Conservation (phyloP, 2,797 vertebrate species). For the Loriculus beryllinus region DNA sequence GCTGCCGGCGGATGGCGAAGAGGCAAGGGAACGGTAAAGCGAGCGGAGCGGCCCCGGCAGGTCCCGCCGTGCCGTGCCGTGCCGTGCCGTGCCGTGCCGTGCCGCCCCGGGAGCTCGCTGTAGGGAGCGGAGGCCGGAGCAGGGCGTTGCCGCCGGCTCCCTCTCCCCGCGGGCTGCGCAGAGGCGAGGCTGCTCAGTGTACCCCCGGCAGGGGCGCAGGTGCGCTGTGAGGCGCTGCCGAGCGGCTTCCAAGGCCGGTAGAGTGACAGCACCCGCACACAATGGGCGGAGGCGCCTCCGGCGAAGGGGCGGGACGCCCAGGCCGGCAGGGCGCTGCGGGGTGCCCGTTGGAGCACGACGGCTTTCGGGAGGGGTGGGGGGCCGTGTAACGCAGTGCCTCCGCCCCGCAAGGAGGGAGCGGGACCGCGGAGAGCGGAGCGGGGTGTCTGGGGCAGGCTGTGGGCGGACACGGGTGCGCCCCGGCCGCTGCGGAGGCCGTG, state of each 20-base stretch:
- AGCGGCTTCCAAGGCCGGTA: accelerated
- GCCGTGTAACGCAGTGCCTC: neutral
- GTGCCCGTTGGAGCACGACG: neutral
- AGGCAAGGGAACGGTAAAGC: too few relatives aligned
- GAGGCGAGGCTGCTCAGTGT: neutral
- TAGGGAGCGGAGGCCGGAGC: neutral
- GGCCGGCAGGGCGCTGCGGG: neutral
- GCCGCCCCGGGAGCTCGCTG: neutral
- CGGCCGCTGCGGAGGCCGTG: too few relatives aligned
- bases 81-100: too few relatives aligned
- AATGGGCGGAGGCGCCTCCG: neutral
- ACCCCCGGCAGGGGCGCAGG: neutral
- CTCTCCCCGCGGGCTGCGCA: neutral
- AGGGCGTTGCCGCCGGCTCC: too few relatives aligned
- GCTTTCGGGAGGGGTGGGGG: too few relatives aligned
- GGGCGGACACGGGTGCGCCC: neutral
- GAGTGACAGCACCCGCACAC: neutral
- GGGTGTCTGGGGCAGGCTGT: neutral
- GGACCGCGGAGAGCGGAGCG: neutral
- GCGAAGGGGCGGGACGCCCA: neutral
- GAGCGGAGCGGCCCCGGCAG: neutral
- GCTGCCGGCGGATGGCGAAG: too few relatives aligned
- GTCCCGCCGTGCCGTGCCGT: too few relatives aligned
- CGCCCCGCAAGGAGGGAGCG: neutral
- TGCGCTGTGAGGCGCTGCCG: neutral